These are phyloP conservation scores for Ceramica pisi DNA, from an alignment of 2,888 invertebrate genomes.

Conservation along the genomic window DNA sequence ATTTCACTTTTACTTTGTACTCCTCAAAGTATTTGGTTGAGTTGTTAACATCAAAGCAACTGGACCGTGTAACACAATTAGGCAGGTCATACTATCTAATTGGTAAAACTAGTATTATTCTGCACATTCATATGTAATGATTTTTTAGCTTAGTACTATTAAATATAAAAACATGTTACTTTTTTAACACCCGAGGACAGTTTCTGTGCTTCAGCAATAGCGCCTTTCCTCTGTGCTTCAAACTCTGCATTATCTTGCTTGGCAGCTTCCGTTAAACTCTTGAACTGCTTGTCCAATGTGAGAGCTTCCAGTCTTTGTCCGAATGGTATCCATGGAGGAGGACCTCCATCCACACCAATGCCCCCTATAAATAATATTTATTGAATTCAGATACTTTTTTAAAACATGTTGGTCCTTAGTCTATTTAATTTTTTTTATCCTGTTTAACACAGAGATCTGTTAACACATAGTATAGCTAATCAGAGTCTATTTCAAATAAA, in stretches of 20 bases:
- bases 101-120: background rate
- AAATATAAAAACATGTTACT: constrained; percentile 69
- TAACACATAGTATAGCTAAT: no score
- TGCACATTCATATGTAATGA: background rate
- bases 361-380: constrained; percentile 80
- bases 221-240: constrained; percentile 96
- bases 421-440: no score
- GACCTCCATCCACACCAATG: constrained; percentile 93
- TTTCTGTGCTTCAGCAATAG: constrained; percentile 96
- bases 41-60: constrained; percentile 14
- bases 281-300: constrained; percentile 92
- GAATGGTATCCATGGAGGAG: constrained; percentile 98
- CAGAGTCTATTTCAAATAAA: background rate
- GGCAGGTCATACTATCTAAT: background rate
- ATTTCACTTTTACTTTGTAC: background rate
- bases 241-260: constrained; percentile 96
- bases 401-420: background rate
- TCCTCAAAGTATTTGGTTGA: constrained; percentile 7
- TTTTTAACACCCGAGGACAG: constrained; percentile 89
- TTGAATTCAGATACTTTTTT: background rate
- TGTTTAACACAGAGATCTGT: no score
- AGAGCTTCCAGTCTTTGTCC: constrained; percentile 93
- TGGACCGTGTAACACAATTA: constrained; percentile 13
- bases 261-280: constrained; percentile 91
- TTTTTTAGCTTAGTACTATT: background rate